Percentiles rank a stretch among this genome's conserved stretches.
Evolutionary conservation across 2,113 vertebrate species (phyloP).

Genomic region (Notechis scutatus): DNA sequence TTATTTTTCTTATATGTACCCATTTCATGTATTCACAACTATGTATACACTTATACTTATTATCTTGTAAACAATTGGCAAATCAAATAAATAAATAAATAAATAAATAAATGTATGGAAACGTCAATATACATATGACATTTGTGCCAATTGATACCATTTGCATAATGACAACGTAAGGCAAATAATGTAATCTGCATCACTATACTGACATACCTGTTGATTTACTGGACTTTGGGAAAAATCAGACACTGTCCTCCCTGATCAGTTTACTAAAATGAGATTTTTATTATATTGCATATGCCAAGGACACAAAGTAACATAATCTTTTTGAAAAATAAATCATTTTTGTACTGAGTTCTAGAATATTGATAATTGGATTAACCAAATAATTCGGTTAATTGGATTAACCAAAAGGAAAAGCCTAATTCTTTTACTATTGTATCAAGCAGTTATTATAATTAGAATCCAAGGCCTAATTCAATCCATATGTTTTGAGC

Average conservation of each 20-base stretch:
- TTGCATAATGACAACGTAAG: background rate
- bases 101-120: too few relatives aligned
- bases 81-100: too few relatives aligned
- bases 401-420: conserved; percentile 19
- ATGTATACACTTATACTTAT: too few relatives aligned
- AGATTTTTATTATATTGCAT: background rate
- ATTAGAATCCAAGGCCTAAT: conserved; percentile 21
- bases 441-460: conserved; percentile 24
- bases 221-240: background rate
- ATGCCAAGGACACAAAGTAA: background rate
- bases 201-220: background rate
- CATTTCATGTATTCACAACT: too few relatives aligned
- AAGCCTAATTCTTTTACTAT: background rate
- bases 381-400: conserved; percentile 24
- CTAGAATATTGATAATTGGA: conserved; percentile 5
- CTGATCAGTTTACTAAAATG: background rate
- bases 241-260: background rate
- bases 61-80: too few relatives aligned
- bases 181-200: background rate
- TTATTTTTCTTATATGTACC: too few relatives aligned
- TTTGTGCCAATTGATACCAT: background rate
- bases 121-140: background rate
- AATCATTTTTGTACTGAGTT: background rate
- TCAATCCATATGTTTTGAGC: conserved; percentile 22
- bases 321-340: background rate